Evolutionary conservation across 2,888 invertebrate genomes (phyloP), one percentile per base, ranked within the genome.

Genomic region (Sepiola atlantica): DNA sequence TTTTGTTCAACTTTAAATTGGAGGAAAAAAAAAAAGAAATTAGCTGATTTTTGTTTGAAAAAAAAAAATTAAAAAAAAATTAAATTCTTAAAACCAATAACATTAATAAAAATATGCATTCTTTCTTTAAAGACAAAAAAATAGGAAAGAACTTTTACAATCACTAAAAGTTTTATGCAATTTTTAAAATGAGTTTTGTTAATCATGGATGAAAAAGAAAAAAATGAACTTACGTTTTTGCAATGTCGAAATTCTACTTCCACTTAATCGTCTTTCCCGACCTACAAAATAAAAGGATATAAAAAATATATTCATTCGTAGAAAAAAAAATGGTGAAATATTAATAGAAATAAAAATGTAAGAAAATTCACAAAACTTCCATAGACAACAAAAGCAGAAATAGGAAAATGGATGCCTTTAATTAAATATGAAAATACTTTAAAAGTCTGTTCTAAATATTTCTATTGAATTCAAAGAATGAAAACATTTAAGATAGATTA

Each of bases 261-360:
- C 97, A 95, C 97, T 97, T 32, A 96, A 94, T 90, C 97, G 94
- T 91, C 97, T 95, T 94, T 97, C 97, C 55, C 97, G 96, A 94
- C 97, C 97, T 96, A 96, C 55, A 94, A 95, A 35, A 57, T 94
- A 45, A 90, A 55, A 61, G 21, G 10, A 61, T 61, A 21, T 61
- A 3, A 61, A 28, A 24, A 61, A 8, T 2, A 61, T 45, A 45
- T 45, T 4, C 21, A 61, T 61, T 61, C 28, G 24, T 28, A 61
- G 32, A n/a, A 77, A 77, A 77, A n/a, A n/a, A 8, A 14, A n/a
- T 16, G 18, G 8, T 12, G 12, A n/a, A n/a, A 28, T 1, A 28
- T 77, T 10, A 77, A 77, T 24, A 77, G 14, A 77, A 16, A 77
- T n/a, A 4, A 32, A n/a, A 32, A 18, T 32, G 18, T 12, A 77